These are phyloP conservation scores for Motacilla alba DNA, from an alignment of 2,113 vertebrate species.

Conservation along the genomic window DNA sequence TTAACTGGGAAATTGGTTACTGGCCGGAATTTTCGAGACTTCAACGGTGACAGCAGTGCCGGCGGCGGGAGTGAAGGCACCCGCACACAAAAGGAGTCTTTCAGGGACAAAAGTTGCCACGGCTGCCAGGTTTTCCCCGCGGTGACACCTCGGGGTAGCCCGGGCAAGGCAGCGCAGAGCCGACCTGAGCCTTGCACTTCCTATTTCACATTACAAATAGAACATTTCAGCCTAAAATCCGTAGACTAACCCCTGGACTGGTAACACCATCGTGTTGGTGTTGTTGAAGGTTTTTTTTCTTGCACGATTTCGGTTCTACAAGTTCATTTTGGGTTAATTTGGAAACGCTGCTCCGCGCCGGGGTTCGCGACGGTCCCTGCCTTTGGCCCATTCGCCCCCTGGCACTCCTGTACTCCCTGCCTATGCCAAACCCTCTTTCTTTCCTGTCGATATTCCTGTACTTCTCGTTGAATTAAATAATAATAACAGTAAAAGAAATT, in stretches of 20 bases:
- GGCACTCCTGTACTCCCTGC: not conserved
- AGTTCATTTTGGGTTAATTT: not conserved
- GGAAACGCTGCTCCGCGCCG: not conserved
- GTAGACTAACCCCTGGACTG: not conserved
- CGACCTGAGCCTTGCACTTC: not conserved
- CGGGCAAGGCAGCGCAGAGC: not conserved
- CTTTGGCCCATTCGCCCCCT: not conserved
- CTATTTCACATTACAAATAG: not conserved
- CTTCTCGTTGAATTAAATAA: not conserved
- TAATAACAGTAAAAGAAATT: not conserved
- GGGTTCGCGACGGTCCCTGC: not conserved
- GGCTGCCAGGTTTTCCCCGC: not conserved
- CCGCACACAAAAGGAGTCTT: constrained; percentile 8
- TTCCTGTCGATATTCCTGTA: not conserved
- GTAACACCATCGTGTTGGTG: fast-evolving
- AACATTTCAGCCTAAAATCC: not conserved
- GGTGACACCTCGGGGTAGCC: not conserved
- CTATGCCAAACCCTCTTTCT: not conserved
- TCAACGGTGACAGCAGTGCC: not conserved
- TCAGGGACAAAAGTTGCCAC: constrained; percentile 20
- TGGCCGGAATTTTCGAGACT: constrained; percentile 53
- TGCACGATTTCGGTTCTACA: not conserved
- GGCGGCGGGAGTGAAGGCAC: not conserved
- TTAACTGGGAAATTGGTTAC: constrained; percentile 71
- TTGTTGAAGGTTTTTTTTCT: not conserved